These are phyloP conservation scores for Cheilosia soror DNA, from an alignment of 2,888 invertebrate genomes.

Conservation along the genomic window DNA sequence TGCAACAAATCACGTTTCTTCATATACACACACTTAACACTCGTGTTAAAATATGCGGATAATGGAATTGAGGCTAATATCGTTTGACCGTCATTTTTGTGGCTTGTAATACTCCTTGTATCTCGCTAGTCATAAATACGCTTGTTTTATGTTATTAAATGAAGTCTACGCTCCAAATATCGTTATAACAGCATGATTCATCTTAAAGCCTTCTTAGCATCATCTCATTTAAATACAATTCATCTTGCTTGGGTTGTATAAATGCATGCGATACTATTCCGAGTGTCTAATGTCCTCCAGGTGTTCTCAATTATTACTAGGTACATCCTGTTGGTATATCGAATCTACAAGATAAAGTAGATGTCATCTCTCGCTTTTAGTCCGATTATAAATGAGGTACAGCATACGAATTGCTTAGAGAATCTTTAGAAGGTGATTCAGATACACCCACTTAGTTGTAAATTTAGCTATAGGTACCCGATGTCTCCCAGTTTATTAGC, in stretches of 20 bases:
- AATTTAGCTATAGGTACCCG: background rate
- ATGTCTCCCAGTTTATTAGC: background rate
- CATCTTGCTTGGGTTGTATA: conserved; percentile 8
- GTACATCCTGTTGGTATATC: background rate
- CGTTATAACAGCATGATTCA: background rate
- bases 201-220: conserved; percentile 15
- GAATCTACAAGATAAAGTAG: background rate
- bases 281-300: conserved; percentile 10
- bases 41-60: conserved; percentile 55
- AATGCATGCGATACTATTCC: background rate
- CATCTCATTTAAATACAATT: conserved; percentile 6
- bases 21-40: conserved; percentile 44
- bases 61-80: conserved; percentile 67
- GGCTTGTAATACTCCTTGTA: conserved; percentile 46
- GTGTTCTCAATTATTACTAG: conserved; percentile 12
- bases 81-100: conserved; percentile 33
- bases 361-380: conserved; percentile 19
- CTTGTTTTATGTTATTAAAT: background rate
- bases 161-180: background rate
- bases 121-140: conserved; percentile 8
- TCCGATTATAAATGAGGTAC: conserved; percentile 1
- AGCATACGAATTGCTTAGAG: background rate
- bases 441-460: background rate
- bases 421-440: background rate
- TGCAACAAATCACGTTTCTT: conserved; percentile 62